Evolutionary conservation across 2,888 invertebrate genomes (phyloP), one percentile per base, ranked within the genome.

Genomic region (Diloba caeruleocephala): DNA sequence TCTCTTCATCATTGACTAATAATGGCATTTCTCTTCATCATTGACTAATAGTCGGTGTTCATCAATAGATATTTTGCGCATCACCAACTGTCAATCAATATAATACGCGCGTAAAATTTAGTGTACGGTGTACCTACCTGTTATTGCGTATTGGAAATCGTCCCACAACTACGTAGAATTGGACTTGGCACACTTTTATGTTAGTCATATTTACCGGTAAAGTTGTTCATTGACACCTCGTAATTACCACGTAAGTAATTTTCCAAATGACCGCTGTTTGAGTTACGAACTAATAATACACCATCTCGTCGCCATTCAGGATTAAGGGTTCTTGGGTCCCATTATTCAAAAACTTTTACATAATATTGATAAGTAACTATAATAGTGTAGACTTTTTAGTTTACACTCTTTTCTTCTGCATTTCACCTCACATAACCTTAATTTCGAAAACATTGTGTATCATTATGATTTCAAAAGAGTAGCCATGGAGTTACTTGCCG

Each of bases 101-200:
- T 19, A 51, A 36, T n/a, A 6, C 17, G 25, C 23, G 31, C 19
- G 31, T 43, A 25, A 38, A 44, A 46, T 59, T 28, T 58, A 21
- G 14, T 37, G 25, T 19, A 15, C n/a, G 2, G 9, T 1, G 2
- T 4, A n/a, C 34, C 19, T 38, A 17, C 10, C 34, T 38, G 25
- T 46, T 52, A 28, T 29, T 46, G 26, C 28, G 38, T 66, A 46
- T 53, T 66, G 62, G 46, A 53, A 36, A 31, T 28, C 61, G 29
- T 61, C 46, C 41, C 54, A 59, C 62, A 52, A 43, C 67, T 58
- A 65, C 68, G 78, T 74, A 76, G 70, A 69, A 70, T 71, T 76
- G 77, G 73, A 71, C 78, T 81, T 81, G 81, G 81, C 81, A 80
- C 78, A 70, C 52, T 65, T 74, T 32, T 5, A 29, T 45, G 43